phyloP scores from a whole-genome alignment of 2,888 invertebrate species.

The Tricholauxania praeusta region DNA sequence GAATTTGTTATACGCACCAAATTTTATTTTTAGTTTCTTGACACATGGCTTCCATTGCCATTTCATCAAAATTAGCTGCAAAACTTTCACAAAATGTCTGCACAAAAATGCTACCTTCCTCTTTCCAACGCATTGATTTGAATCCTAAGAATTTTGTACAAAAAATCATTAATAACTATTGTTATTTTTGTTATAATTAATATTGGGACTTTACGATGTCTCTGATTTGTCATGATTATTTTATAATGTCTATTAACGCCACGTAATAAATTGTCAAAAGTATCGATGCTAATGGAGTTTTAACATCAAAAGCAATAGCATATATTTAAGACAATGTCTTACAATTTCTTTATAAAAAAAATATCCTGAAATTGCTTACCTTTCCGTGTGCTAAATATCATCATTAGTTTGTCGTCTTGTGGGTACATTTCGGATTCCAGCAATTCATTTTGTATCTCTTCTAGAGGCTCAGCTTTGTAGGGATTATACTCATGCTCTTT shows the following conservation, averaged over 20 bases:
- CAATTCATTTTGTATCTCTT: not conserved
- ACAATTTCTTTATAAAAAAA: too few species aligned
- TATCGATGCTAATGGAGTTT: not conserved
- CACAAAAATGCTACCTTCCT: constrained; percentile 10
- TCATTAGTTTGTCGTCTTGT: not conserved
- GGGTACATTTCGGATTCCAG: not conserved
- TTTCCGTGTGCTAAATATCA: constrained; percentile 21
- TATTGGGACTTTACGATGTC: too few species aligned
- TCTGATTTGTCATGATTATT: too few species aligned
- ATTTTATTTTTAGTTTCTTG: not conserved
- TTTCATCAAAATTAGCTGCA: constrained; percentile 2
- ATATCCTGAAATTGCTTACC: not conserved
- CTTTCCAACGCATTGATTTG: constrained; percentile 2
- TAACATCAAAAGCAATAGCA: too few species aligned
- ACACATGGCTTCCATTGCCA: not conserved
- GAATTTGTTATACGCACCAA: too few species aligned
- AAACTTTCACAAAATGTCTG: constrained; percentile 15
- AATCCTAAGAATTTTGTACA: not conserved
- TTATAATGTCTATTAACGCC: too few species aligned
- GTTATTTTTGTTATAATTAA: too few species aligned
- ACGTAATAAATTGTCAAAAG: too few species aligned
- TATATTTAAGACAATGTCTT: too few species aligned
- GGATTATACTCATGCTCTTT: constrained; percentile 8
- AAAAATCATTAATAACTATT: too few species aligned
- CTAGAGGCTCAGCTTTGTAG: not conserved